Conservation (phyloP, 2,113 vertebrate genomes). For the Clinocottus analis region DNA sequence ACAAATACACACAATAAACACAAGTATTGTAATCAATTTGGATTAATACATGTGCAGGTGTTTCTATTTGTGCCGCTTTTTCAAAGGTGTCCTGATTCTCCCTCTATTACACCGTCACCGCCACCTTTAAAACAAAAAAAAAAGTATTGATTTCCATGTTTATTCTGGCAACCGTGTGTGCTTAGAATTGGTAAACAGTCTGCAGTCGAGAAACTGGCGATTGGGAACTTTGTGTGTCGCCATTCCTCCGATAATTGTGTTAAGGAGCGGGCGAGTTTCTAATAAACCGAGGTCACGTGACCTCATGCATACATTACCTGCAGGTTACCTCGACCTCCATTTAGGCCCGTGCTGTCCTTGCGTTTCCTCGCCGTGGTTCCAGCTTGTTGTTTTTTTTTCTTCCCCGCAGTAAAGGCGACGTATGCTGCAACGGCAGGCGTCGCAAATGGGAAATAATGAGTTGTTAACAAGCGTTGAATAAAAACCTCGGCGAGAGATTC, state of each 20-base stretch:
- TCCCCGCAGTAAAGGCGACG: too few relatives aligned
- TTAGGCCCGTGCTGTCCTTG: neutral
- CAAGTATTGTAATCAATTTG: too few relatives aligned
- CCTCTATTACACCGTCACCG: neutral
- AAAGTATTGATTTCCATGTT: neutral
- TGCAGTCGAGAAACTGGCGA: neutral
- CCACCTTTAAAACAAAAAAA: neutral
- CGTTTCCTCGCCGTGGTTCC: too few relatives aligned
- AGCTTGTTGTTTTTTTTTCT: neutral
- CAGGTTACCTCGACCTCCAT: constrained; percentile 25
- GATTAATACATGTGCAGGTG: neutral
- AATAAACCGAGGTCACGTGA: constrained; percentile 5
- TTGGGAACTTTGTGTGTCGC: neutral
- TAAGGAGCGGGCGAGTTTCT: neutral
- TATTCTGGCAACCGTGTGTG: too few relatives aligned
- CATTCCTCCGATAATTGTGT: neutral
- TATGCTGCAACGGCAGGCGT: constrained; percentile 39
- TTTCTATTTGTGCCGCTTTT: neutral
- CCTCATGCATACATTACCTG: constrained; percentile 32
- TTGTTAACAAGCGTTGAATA: constrained; percentile 73
- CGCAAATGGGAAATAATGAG: constrained; percentile 72
- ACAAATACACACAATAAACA: too few relatives aligned
- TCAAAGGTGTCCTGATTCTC: too few relatives aligned
- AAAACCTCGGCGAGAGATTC: constrained; percentile 39
- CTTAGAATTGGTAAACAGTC: neutral